Evolutionary conservation across 2,888 invertebrate species (phyloP).

Genomic region (Agonopterix alstromeriana): DNA sequence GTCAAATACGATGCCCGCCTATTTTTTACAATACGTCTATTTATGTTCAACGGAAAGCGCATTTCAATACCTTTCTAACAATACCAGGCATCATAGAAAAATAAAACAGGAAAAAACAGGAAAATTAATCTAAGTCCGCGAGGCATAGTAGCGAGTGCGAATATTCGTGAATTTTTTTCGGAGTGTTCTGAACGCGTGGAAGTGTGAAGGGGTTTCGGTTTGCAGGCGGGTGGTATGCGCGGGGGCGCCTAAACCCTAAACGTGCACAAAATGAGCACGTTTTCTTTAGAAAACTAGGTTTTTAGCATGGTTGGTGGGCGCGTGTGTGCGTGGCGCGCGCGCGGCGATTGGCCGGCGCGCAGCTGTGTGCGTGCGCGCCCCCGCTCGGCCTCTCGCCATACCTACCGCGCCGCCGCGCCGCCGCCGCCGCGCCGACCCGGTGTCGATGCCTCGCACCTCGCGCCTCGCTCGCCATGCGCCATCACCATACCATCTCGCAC

Average conservation of each 20-base stretch:
- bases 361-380: conserved; percentile 45
- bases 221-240: conserved; percentile 41
- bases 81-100: conserved; percentile 16
- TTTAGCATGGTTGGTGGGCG: conserved; percentile 31
- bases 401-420: conserved; percentile 42
- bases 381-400: conserved; percentile 55
- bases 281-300: conserved; percentile 51
- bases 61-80: conserved; percentile 19
- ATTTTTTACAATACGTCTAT: conserved; percentile 17
- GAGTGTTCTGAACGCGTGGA: conserved; percentile 16
- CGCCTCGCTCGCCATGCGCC: conserved; percentile 12
- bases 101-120: conserved; percentile 17
- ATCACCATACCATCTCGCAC: conserved; percentile 2
- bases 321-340: conserved; percentile 44
- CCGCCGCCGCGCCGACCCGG: conserved; percentile 27
- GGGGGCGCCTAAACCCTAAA: conserved; percentile 48
- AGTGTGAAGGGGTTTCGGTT: conserved; percentile 9
- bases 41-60: conserved; percentile 24
- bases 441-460: conserved; percentile 20
- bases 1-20: conserved; percentile 1
- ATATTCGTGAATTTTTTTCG: conserved; percentile 51
- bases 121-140: conserved; percentile 31
- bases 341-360: conserved; percentile 54
- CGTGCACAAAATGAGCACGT: conserved; percentile 50
- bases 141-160: conserved; percentile 27